Evolutionary conservation across 2,797 vertebrate species (phyloP).

Genomic region (Acrocephalus scirpaceus): DNA sequence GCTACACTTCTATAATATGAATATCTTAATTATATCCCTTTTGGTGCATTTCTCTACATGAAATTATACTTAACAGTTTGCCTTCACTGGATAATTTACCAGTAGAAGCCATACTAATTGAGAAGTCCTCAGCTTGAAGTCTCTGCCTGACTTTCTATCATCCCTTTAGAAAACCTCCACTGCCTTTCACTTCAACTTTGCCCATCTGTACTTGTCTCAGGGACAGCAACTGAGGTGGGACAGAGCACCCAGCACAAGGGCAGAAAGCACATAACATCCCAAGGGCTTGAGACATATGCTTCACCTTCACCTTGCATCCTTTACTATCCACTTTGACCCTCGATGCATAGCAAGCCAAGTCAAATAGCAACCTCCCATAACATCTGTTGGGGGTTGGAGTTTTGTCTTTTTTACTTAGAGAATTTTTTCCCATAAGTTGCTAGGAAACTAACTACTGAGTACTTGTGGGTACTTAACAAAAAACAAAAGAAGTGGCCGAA

Average conservation of each 20-base stretch:
- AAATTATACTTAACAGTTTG: not conserved
- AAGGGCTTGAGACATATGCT: not conserved
- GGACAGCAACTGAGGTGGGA: not conserved
- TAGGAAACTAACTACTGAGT: not conserved
- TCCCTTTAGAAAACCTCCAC: not conserved
- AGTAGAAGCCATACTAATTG: not conserved
- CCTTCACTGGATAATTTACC: not conserved
- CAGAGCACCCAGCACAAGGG: not conserved
- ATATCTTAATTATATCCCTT: slow-evolving; percentile 9
- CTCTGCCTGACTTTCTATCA: not conserved
- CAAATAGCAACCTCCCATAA: not conserved
- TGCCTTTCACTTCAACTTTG: not conserved
- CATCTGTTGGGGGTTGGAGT: not conserved
- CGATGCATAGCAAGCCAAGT: not conserved
- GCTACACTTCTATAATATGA: not conserved
- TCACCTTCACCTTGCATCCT: not conserved
- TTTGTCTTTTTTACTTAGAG: not conserved
- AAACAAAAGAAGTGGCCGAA: not conserved
- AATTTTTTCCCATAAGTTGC: not conserved
- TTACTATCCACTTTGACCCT: fast-evolving
- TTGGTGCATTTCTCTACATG: not conserved
- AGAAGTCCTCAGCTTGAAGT: not conserved
- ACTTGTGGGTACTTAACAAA: not conserved
- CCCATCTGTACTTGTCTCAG: not conserved
- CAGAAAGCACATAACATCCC: not conserved